phyloP scores from a whole-genome alignment of 2,113 vertebrate genomes.

The Oreochromis spilurus region DNA sequence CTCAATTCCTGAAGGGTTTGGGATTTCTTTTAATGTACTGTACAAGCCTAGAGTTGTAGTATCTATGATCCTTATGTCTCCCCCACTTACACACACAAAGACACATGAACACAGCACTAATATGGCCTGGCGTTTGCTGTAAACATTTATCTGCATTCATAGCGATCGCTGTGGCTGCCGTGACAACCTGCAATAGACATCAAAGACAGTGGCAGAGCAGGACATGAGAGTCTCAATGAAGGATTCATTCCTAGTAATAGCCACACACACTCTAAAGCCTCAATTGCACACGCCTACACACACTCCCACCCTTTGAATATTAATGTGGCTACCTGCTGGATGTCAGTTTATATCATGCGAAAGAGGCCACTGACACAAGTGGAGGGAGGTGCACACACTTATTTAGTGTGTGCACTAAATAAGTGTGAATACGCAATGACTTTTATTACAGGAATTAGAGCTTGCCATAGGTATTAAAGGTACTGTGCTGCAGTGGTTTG shows the following conservation, averaged over 20 bases:
- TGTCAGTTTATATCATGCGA: not conserved
- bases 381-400: not conserved
- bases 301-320: conserved; percentile 1
- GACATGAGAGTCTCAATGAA: not conserved
- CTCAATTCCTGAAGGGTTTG: not conserved
- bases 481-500: not conserved
- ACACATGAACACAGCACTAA: not conserved
- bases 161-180: not conserved
- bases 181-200: conserved; percentile 7
- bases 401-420: not conserved
- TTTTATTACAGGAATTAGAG: not conserved
- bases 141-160: not conserved
- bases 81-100: not conserved
- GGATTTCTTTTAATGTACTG: not conserved
- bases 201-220: not conserved
- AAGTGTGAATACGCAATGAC: not conserved
- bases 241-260: not conserved
- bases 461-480: not conserved
- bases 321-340: conserved; percentile 1
- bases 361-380: not conserved
- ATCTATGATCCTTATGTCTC: not conserved
- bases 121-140: not conserved
- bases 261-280: not conserved
- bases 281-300: not conserved
- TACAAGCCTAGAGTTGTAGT: not conserved